These are phyloP conservation scores for Ypsolopha sequella DNA, from an alignment of 2,888 invertebrate genomes.

Conservation along the genomic window DNA sequence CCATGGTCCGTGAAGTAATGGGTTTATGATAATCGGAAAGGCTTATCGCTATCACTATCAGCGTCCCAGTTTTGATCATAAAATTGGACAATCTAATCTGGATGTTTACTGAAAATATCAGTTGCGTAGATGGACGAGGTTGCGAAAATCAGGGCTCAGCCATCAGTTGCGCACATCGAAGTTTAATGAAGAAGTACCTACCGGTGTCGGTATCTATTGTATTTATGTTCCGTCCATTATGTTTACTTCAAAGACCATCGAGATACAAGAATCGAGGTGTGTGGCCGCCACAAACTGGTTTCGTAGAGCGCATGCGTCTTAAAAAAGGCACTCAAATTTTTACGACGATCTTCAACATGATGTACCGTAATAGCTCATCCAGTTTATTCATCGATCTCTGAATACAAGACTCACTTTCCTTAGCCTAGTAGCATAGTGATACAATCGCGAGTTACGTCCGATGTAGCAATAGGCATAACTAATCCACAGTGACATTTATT, in stretches of 20 bases:
- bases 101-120: background rate
- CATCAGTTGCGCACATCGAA: background rate
- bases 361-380: conserved; percentile 11
- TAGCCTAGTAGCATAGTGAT: conserved; percentile 42
- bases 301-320: conserved; percentile 23
- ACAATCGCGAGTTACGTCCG: conserved; percentile 31
- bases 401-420: conserved; percentile 49
- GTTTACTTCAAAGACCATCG: background rate
- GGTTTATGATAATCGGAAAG: background rate
- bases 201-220: background rate
- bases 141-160: background rate
- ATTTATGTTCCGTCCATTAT: background rate
- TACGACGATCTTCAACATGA: conserved; percentile 38
- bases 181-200: background rate
- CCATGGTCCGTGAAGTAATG: conserved; percentile 1
- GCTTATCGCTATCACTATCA: conserved; percentile 2
- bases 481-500: conserved; percentile 46
- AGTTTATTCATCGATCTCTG: conserved; percentile 31
- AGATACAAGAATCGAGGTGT: conserved; percentile 18
- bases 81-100: background rate
- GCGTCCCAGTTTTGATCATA: background rate
- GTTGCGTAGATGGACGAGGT: background rate
- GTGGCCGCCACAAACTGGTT: conserved; percentile 46
- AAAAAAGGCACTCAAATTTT: conserved; percentile 54
- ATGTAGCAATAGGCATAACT: conserved; percentile 35